phyloP scores from a whole-genome alignment of 2,797 vertebrate species.

The Delichon dasypus region DNA sequence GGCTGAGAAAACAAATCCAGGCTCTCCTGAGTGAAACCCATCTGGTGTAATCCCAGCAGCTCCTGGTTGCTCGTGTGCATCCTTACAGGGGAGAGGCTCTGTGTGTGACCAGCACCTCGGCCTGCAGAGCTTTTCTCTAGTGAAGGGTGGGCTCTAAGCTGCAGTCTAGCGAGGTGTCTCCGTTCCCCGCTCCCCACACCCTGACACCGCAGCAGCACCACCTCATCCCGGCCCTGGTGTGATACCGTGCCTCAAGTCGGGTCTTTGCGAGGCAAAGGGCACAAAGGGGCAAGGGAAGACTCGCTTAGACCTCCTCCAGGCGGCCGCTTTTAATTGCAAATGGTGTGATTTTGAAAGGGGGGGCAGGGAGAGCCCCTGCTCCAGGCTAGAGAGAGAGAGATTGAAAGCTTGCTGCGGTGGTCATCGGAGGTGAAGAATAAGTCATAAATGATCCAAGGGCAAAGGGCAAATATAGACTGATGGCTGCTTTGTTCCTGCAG shows the following conservation, averaged over 20 bases:
- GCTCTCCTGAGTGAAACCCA: neutral
- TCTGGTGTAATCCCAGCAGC: neutral
- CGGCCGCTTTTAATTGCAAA: conserved; percentile 53
- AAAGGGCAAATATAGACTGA: conserved; percentile 81
- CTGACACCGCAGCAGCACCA: no score
- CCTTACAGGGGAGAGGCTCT: neutral
- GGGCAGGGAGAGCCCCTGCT: conserved; percentile 14
- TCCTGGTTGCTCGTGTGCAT: neutral
- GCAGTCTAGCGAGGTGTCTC: neutral
- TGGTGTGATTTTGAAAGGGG: neutral
- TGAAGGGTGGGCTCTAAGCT: neutral
- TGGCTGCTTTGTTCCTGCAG: conserved; percentile 75
- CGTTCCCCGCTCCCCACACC: neutral
- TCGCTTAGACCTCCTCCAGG: conserved; percentile 8
- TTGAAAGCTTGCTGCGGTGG: conserved; percentile 72
- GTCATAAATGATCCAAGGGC: conserved; percentile 77
- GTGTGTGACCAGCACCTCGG: neutral
- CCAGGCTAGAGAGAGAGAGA: conserved; percentile 63
- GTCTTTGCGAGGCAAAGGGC: neutral
- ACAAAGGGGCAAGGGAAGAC: neutral
- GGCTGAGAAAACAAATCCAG: neutral
- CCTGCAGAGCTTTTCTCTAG: neutral
- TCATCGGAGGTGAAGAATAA: conserved; percentile 77
- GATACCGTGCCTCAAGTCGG: neutral
- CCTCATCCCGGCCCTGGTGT: neutral